These are phyloP conservation scores for Podargus strigoides DNA, from an alignment of 2,797 vertebrate species.

Conservation along the genomic window DNA sequence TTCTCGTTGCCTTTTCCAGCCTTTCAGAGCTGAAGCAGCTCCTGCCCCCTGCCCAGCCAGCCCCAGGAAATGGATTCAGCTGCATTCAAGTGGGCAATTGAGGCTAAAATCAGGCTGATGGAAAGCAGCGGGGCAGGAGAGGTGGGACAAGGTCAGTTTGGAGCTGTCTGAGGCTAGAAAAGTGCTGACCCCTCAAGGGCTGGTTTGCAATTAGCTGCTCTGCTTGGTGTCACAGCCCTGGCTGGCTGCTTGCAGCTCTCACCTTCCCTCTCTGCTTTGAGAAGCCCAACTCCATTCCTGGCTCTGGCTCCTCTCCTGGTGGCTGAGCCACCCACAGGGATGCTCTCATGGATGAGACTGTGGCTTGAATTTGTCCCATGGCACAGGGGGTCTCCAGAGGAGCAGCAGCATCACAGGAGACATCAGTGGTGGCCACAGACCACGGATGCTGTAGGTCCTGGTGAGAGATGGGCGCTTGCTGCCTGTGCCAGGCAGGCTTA, in stretches of 20 bases:
- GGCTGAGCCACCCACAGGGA: neutral
- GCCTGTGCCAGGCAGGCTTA: neutral
- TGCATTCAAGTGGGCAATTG: neutral
- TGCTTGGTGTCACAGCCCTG: neutral
- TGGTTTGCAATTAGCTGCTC: neutral
- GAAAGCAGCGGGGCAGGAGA: neutral
- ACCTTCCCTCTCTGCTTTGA: accelerated
- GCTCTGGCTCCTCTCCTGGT: accelerated
- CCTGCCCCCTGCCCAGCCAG: neutral
- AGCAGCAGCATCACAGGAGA: neutral
- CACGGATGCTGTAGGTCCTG: accelerated
- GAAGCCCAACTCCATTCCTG: neutral
- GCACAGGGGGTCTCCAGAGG: neutral
- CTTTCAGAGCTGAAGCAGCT: neutral
- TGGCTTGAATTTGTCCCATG: accelerated
- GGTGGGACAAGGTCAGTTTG: neutral
- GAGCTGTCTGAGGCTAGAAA: neutral
- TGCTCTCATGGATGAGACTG: accelerated
- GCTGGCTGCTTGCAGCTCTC: neutral
- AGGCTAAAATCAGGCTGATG: neutral
- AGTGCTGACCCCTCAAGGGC: neutral
- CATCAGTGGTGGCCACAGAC: accelerated
- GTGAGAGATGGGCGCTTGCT: neutral
- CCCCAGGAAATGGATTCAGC: neutral
- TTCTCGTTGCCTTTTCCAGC: neutral